Base-by-base conservation (phyloP, 1,140 invertebrate genomes). In the Globodera rostochiensis region DNA sequence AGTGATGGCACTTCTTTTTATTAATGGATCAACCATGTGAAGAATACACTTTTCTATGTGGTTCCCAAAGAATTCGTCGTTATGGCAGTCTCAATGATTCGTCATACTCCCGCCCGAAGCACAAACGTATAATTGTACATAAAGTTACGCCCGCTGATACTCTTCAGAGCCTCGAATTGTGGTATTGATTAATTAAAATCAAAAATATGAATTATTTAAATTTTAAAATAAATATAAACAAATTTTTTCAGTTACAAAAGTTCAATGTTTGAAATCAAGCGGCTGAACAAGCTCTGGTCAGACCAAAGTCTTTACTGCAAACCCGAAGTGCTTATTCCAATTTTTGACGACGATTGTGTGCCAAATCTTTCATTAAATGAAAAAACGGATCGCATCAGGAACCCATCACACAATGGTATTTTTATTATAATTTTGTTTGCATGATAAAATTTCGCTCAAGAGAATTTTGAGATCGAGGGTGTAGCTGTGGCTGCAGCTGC, bases 231-330 rank as follows among this genome's bases (percentile, higher is more conserved):
- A 19, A 21, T 45, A 69, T 3, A n/a, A 77, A 19, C 45, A 25
- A 4, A 13, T 11, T 15, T 2, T 60, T 75, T 57, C 46, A 84
- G 77, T 21, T 84, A 84, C 73, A 84, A 84, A 15, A 73, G 64
- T 25, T 79, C 76, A n/a, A 84, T 84, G 83, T 84, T 75, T 36
- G 83, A 84, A 70, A 84, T 84, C 19, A 84, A 84, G 19, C 77
- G 83, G 6, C 46, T 84, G 21, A 84, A 83, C 53, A 73, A 82
- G 36, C 49, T 84, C 6, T 84, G 83, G 83, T 80, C 77, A 25
- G 82, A 84, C 60, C 75, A 84, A 11, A 66, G 74, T 9, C 53
- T 84, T 9, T 66, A 84, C 36, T 84, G 82, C 67, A 79, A 80
- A 77, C 73, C 83, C 36, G 50, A 84, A 53, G 21, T 84, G 6